Evolutionary conservation across 2,113 vertebrate species (phyloP).

Genomic region (Corythaixoides concolor): DNA sequence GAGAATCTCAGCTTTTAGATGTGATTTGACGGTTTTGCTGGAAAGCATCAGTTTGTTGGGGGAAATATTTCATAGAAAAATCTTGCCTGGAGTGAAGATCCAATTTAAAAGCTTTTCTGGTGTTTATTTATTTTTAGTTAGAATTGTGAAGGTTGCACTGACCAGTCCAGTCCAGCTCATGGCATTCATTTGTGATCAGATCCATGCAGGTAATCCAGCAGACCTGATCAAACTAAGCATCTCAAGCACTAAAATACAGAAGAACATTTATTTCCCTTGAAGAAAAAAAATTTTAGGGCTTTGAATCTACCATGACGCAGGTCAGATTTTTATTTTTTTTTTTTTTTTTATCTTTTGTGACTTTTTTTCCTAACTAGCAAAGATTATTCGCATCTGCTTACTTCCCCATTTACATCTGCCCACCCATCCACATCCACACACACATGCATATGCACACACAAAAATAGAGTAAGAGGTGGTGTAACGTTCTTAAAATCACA

Average conservation of each 20-base stretch:
- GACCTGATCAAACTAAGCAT: not conserved
- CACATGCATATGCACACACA: not conserved
- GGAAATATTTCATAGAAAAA: not conserved
- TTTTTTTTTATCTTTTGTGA: accelerated
- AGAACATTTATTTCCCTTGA: not conserved
- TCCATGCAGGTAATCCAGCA: not conserved
- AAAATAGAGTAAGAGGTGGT: not conserved
- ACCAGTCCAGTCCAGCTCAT: not conserved
- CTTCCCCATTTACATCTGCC: not conserved
- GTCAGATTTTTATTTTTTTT: not conserved
- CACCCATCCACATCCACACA: too few species aligned
- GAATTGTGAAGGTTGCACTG: not conserved
- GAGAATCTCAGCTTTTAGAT: not conserved
- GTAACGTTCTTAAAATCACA: not conserved
- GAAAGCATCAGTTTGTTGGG: not conserved
- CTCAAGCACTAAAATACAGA: not conserved
- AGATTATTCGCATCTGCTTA: not conserved
- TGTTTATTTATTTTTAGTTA: not conserved
- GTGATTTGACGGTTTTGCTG: not conserved
- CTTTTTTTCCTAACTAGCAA: not conserved
- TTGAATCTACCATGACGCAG: not conserved
- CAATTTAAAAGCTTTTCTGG: not conserved
- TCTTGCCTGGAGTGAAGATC: not conserved
- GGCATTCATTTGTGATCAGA: not conserved
- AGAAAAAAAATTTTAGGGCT: not conserved